A percentile compares a stretch with the other conserved stretches of the same genome.
These are phyloP conservation scores for Festucalex cinctus DNA, from an alignment of 2,113 vertebrate genomes.

Conservation along the genomic window DNA sequence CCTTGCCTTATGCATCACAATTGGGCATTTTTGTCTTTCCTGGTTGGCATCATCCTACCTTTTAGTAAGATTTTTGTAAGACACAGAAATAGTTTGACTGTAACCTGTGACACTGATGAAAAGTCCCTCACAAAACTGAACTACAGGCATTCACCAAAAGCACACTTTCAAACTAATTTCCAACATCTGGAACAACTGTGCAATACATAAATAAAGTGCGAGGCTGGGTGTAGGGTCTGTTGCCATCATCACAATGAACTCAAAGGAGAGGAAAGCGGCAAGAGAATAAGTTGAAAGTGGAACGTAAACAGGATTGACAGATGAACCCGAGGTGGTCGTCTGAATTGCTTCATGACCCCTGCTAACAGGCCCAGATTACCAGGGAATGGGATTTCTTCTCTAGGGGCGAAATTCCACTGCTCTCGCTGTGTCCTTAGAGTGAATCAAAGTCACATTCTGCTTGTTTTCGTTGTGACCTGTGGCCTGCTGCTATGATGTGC, in stretches of 20 bases:
- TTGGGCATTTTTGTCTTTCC: conserved; percentile 1
- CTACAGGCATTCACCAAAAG: conserved; percentile 63
- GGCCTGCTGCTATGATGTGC: conserved; percentile 29
- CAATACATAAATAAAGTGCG: conserved; percentile 61
- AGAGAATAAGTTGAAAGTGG: conserved; percentile 37
- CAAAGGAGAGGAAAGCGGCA: conserved; percentile 41
- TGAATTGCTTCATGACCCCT: conserved; percentile 49
- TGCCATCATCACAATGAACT: conserved; percentile 49
- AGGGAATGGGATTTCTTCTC: conserved; percentile 51
- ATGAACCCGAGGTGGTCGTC: conserved; percentile 52
- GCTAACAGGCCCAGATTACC: conserved; percentile 35
- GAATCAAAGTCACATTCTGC: conserved; percentile 55
- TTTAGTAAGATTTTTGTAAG: no score
- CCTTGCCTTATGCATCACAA: conserved; percentile 20
- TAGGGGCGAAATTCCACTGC: conserved; percentile 41
- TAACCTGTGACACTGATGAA: conserved; percentile 69
- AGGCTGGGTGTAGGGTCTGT: conserved; percentile 30
- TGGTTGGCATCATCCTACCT: no score
- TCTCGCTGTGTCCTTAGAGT: conserved; percentile 40
- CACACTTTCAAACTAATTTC: conserved; percentile 53
- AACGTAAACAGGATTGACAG: conserved; percentile 64
- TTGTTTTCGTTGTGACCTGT: conserved; percentile 43
- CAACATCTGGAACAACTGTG: conserved; percentile 71
- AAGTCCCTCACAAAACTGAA: conserved; percentile 52
- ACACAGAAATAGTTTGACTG: conserved; percentile 56